Conservation (phyloP, 2,888 invertebrate species). For the Diadegma fenestrale region DNA sequence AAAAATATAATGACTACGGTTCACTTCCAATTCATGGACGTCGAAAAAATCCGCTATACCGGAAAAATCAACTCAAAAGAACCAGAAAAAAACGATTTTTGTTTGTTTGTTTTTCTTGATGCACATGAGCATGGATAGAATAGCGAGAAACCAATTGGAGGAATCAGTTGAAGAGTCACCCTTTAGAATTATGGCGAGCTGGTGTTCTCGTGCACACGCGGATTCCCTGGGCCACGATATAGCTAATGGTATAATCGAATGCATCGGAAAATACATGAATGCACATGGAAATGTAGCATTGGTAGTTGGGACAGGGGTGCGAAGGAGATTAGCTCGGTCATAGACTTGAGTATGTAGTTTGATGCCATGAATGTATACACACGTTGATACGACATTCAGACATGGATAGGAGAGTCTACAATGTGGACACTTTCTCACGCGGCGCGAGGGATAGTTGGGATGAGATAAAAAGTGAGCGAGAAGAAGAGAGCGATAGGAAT, state of each 20-base stretch:
- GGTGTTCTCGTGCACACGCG: slow-evolving; percentile 42
- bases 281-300: slow-evolving; percentile 27
- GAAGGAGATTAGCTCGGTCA: slow-evolving; percentile 62
- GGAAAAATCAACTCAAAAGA: not conserved
- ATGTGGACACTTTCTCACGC: slow-evolving; percentile 57
- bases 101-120: not conserved
- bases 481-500: not conserved
- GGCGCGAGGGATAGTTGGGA: not conserved
- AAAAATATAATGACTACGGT: too few species aligned
- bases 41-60: too few species aligned
- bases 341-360: slow-evolving; percentile 49
- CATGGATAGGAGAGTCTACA: slow-evolving; percentile 40
- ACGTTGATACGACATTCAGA: slow-evolving; percentile 17
- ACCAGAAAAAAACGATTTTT: not conserved
- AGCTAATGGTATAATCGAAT: slow-evolving; percentile 38
- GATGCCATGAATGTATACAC: slow-evolving; percentile 4
- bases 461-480: slow-evolving; percentile 5
- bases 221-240: slow-evolving; percentile 26
- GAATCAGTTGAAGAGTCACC: slow-evolving; percentile 36
- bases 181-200: slow-evolving; percentile 9
- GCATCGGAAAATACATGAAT: slow-evolving; percentile 39
- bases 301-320: slow-evolving; percentile 48
- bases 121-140: not conserved
- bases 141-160: not conserved
- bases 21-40: too few species aligned